These are phyloP conservation scores for Manis pentadactyla DNA, from an alignment of 2,797 vertebrate genomes.

Conservation along the genomic window DNA sequence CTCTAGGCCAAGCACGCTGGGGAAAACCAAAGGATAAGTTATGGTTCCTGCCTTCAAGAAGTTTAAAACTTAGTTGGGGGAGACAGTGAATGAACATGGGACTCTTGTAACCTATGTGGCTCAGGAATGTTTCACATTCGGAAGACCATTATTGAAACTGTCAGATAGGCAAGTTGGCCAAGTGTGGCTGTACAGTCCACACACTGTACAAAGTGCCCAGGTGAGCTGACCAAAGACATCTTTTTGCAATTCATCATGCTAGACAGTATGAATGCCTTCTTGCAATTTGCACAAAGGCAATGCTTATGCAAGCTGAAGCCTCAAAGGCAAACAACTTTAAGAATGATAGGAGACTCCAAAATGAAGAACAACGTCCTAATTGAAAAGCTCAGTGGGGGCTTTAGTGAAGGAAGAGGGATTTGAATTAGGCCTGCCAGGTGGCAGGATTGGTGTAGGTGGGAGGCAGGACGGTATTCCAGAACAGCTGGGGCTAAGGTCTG, in stretches of 20 bases:
- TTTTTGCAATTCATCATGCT: slow-evolving; percentile 25
- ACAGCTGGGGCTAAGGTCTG: background rate
- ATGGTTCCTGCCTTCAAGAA: background rate
- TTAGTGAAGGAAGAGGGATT: background rate
- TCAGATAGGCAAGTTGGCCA: background rate
- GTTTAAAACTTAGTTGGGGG: background rate
- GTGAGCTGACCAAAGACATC: background rate
- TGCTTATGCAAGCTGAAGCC: background rate
- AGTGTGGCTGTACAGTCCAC: background rate
- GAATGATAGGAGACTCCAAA: slow-evolving; percentile 34
- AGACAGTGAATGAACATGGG: background rate
- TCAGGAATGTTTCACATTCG: background rate
- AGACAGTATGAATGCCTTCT: slow-evolving; percentile 4
- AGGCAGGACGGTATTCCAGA: slow-evolving; percentile 3
- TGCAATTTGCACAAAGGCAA: slow-evolving; percentile 50
- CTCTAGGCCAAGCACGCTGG: background rate
- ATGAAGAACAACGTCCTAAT: slow-evolving; percentile 48
- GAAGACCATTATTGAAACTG: background rate
- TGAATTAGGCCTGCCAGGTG: slow-evolving; percentile 14
- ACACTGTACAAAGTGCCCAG: background rate
- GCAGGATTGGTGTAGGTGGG: background rate
- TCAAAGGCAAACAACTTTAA: slow-evolving; percentile 42
- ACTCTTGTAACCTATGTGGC: background rate
- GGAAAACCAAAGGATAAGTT: background rate
- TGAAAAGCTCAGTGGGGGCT: slow-evolving; percentile 44